Base-by-base conservation (phyloP, 1,140 invertebrate species). In the Hypsibius dujardini region DNA sequence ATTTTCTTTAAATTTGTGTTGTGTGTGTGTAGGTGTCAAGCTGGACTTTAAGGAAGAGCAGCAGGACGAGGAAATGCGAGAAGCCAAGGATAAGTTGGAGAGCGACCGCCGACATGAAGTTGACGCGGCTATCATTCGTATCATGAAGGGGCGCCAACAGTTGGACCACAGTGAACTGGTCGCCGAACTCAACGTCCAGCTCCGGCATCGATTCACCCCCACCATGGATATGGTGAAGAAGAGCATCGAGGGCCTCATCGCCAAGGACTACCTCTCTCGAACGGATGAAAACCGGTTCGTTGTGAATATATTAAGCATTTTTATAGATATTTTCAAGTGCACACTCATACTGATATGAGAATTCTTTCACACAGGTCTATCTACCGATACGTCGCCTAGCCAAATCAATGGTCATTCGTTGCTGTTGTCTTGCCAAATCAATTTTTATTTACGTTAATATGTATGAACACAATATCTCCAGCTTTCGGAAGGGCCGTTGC, bases 231-330 rank as follows among this genome's bases (percentile, higher is more conserved):
- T 56, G 7, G n/a, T 56, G 7, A 56, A 56, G 50, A 56, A 56
- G n/a, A 7, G 50, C 50, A 56, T 56, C 50, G 50, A 56, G 7
- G 50, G 50, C 50, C 50, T 56, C 7, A 56, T 56, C n/a, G 50
- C 50, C 50, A 56, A 56, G 50, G 50, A 56, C 50, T 56, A 56
- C 50, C 7, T 56, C n/a, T n/a, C 7, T 7, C 50, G 50, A 56
- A n/a, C 50, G 7, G 50, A 56, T 7, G 50, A 56, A 56, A 56
- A 56, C 50, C 7, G n/a, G 50, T 56, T 7, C 75, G 75, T n/a
- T 7, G 7, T n/a, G 7, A 56, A 7, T 56, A 7, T 56, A n/a
- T 56, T 56, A 7, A n/a, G n/a, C n/a, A n/a, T n/a, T n/a, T 56
- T 56, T n/a, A n/a, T 56, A n/a, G n/a, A n/a, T n/a, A n/a, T n/a